These are phyloP conservation scores for Habrosyne pyritoides DNA, from an alignment of 2,888 invertebrate genomes.

Conservation along the genomic window DNA sequence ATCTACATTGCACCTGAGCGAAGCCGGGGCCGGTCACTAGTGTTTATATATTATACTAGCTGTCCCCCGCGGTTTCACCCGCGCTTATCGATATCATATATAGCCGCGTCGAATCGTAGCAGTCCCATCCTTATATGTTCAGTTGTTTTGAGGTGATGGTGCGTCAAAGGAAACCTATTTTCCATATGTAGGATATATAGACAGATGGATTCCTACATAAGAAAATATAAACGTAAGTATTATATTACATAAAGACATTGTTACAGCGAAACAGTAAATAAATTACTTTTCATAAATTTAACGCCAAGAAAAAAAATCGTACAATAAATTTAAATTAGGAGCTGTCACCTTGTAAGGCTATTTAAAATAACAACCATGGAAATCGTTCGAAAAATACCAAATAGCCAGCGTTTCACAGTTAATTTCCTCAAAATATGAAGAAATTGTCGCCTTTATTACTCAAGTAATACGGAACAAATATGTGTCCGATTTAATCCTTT, in stretches of 20 bases:
- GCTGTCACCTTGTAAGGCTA: slow-evolving; percentile 1
- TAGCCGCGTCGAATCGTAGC: no score
- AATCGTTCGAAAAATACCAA: neutral
- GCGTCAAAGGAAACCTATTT: no score
- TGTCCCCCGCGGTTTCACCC: no score
- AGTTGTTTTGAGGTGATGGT: no score
- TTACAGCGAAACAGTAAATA: neutral
- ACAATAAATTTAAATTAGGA: slow-evolving; percentile 4
- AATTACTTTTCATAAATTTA: neutral
- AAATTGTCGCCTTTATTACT: neutral
- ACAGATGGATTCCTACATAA: no score
- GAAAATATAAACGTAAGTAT: neutral
- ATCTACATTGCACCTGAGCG: no score
- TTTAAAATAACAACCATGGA: neutral
- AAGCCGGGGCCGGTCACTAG: no score
- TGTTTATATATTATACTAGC: no score
- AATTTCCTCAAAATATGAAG: neutral
- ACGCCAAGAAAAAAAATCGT: neutral
- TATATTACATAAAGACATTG: neutral
- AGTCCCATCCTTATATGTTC: no score
- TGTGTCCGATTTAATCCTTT: slow-evolving; percentile 3
- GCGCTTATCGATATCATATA: no score
- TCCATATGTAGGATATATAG: no score
- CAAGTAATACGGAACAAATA: neutral
- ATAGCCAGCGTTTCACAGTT: neutral